A percentile compares a stretch with the other conserved stretches of the same genome.
These are phyloP conservation scores for Trachymyrmex septentrionalis DNA, from an alignment of 1,140 invertebrate genomes.

Conservation along the genomic window DNA sequence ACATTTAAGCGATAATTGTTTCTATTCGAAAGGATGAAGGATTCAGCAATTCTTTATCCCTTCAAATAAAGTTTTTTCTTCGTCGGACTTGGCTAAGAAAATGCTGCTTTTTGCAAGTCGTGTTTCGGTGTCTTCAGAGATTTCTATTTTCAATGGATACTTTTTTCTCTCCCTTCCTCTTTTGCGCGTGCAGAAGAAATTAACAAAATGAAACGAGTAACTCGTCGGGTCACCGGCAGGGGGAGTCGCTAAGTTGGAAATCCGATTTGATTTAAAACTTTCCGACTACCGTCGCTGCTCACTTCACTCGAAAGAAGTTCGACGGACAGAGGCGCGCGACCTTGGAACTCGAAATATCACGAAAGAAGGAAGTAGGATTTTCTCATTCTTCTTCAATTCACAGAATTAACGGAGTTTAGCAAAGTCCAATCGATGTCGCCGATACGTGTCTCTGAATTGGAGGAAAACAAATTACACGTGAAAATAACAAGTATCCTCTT, in stretches of 20 bases:
- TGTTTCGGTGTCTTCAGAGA: constrained; percentile 47
- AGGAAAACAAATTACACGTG: constrained; percentile 4
- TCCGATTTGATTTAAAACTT: constrained; percentile 67
- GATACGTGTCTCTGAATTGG: not conserved
- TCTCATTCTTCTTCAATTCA: not conserved
- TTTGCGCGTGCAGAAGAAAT: not conserved
- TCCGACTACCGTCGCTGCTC: not conserved
- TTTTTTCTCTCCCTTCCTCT: constrained; percentile 18
- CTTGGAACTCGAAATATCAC: constrained; percentile 63
- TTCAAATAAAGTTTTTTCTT: constrained; percentile 13
- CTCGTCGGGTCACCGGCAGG: constrained; percentile 38
- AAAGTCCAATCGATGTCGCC: not conserved
- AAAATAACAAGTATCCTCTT: constrained; percentile 6
- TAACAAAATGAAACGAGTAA: constrained; percentile 37
- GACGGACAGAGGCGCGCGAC: constrained; percentile 27
- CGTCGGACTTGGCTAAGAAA: constrained; percentile 50
- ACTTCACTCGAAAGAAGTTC: constrained; percentile 50
- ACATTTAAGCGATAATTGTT: constrained; percentile 44
- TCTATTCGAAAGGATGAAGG: not conserved
- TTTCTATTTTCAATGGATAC: constrained; percentile 59
- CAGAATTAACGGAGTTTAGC: constrained; percentile 5
- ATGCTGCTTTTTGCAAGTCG: constrained; percentile 49
- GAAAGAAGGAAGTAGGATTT: constrained; percentile 25
- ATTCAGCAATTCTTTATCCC: constrained; percentile 26
- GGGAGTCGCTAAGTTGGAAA: constrained; percentile 53